Base-by-base conservation (phyloP, 2,113 vertebrate species). In the Stictonetta naevosa region DNA sequence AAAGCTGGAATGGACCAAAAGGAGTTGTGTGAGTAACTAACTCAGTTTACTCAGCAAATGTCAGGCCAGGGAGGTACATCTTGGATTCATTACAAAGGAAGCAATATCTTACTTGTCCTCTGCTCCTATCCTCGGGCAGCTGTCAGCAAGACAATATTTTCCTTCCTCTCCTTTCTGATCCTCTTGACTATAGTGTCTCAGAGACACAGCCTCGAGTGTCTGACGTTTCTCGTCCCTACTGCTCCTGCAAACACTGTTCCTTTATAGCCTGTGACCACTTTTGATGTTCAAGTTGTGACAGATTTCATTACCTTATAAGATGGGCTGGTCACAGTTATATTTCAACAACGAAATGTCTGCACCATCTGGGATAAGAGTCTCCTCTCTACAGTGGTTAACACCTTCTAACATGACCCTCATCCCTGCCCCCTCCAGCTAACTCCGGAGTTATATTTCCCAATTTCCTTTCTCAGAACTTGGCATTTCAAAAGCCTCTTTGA, bases 401-500 rank as follows among this genome's bases (percentile, higher is more conserved):
- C 95, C 96, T 96, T 97, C 93, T 96, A 96, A 94, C 90, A 95
- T 96, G 95, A 95, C 95, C 95, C 83, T 66, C 95, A 93, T 95
- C 96, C 90, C 95, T 94, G 86, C 83, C 90, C 90, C 92, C 93
- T 96, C 88, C 90, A 97, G 91, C 90, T 89, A 96, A 91, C 96
- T 95, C 94, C 92, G 95, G 96, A 95, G 96, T 97, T 97, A 91
- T 95, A 94, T 95, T 97, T 96, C 96, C 93, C 95, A 96, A 96
- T 96, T 97, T 97, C 96, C 96, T 97, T 96, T 97, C 95, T 91
- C 83, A 91, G 96, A 94, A 94, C 95, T 95, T 95, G 96, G 95
- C 96, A 96, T 97, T 97, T 97, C 96, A 96, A 96, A 97, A 97
- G 96, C 90, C 71, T 78, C 96, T 96, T 97, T 97, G 93, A 97